Base-by-base conservation (phyloP, 1,140 invertebrate species). In the Drosophila lowei region DNA sequence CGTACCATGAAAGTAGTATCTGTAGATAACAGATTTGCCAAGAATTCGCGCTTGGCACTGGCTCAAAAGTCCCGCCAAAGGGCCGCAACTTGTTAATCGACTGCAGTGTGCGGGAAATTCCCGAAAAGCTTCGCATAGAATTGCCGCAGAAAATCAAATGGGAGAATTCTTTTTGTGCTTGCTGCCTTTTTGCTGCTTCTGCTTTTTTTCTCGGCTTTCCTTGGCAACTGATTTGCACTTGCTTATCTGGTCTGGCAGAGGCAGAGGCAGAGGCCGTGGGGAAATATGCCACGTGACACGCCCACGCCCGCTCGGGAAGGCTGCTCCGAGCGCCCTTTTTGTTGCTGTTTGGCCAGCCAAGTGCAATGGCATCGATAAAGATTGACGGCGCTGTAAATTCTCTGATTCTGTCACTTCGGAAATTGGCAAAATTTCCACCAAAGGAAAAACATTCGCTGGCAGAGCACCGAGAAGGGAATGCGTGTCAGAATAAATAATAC, bases 381-480 rank as follows among this genome's bases (percentile, higher is more conserved):
- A 90, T 90, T 90, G 89, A 90, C 84, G 84, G 89, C 73, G 80
- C 73, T 86, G 71, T 89, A 90, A 90, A 90, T 90, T 90, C 79
- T 83, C 84, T 90, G 89, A 90, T 90, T 90, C 81, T 90, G 89
- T 90, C 89, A 90, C 84, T 72, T 83, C 73, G 75, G 80, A 90
- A 90, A 90, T 90, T 90, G 89, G 80, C 85, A 86, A 90, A 86
- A 85, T 90, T 73, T 89, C 67, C 61, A 57, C 49, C 50, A 57
- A 67, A 67, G 38, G 64, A 28, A 63, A 62, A 53, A 23, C 54
- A 55, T 30, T 30, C 8, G 30, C 30, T 30, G 30, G 30, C 30
- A 30, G 30, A 3, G 55, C 59, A 74, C 6, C 43, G 44, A 25
- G 34, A 30, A 25, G 49, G 52, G n/a, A 77, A 74, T 55, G 72